phyloP scores from a whole-genome alignment of 2,113 vertebrate genomes.

The Menidia beryllina region DNA sequence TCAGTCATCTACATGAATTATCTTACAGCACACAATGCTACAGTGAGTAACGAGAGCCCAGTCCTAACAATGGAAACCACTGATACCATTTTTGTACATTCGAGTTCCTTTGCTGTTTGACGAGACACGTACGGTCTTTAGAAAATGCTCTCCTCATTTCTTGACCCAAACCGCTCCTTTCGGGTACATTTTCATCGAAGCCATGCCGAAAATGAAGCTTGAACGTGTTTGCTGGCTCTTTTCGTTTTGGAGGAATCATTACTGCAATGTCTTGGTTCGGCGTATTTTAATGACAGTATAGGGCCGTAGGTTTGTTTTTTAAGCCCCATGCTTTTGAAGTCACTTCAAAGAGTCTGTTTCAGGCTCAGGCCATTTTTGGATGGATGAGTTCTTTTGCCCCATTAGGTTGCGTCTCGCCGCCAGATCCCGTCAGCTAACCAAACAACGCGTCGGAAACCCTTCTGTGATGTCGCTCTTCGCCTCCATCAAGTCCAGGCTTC shows the following conservation, averaged over 20 bases:
- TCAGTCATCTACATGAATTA: too few species aligned
- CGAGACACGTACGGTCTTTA: background rate
- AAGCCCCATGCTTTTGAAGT: constrained; percentile 39
- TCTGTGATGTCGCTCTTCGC: too few species aligned
- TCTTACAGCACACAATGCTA: too few species aligned
- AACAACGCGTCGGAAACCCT: background rate
- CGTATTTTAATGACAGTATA: constrained; percentile 21
- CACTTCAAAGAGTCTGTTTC: constrained; percentile 47
- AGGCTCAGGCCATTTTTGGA: constrained; percentile 12
- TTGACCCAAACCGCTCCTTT: background rate
- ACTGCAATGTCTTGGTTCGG: background rate
- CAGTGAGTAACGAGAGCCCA: too few species aligned
- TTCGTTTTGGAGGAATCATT: constrained; percentile 8
- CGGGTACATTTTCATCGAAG: background rate
- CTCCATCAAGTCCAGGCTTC: too few species aligned
- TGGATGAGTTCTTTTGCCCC: constrained; percentile 8
- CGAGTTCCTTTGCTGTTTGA: background rate
- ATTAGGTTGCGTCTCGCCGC: background rate
- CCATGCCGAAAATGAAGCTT: constrained; percentile 2
- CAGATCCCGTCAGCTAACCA: constrained; percentile 3
- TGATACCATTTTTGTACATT: too few species aligned
- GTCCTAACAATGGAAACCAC: too few species aligned
- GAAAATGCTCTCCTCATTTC: constrained; percentile 1
- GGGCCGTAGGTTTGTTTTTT: constrained; percentile 20
- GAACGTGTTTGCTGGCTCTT: background rate